Percentiles rank a stretch among this genome's conserved stretches.
These are phyloP conservation scores for Vombatus ursinus DNA, from an alignment of 2,113 vertebrate genomes.

Conservation along the genomic window DNA sequence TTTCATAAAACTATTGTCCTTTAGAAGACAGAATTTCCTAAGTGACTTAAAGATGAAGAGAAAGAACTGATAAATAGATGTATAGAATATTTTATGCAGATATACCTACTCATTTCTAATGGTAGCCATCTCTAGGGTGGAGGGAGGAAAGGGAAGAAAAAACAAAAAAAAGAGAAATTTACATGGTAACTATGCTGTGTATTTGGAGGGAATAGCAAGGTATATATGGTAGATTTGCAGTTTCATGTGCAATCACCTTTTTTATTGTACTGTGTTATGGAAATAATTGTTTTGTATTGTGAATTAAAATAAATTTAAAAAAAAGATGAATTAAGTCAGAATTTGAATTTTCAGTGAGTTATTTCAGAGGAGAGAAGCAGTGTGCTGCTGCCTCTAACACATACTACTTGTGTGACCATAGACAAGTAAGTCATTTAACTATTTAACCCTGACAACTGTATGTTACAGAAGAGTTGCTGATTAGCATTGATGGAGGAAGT, in stretches of 20 bases:
- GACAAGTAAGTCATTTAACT: neutral
- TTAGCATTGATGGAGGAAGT: neutral
- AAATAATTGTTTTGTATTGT: no score
- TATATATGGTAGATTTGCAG: no score
- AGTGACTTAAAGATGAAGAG: neutral
- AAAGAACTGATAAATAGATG: neutral
- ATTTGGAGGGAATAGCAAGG: no score
- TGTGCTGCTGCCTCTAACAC: neutral
- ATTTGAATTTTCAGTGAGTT: conserved; percentile 10
- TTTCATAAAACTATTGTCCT: conserved; percentile 21
- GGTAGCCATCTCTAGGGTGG: no score
- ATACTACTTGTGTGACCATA: neutral
- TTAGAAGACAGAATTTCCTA: conserved; percentile 35
- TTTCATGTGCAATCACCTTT: no score
- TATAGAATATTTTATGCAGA: no score
- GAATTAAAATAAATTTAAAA: no score
- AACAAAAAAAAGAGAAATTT: no score
- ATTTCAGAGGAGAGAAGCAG: neutral
- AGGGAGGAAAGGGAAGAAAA: no score
- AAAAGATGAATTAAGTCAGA: neutral
- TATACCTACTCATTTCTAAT: no score
- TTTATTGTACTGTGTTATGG: no score
- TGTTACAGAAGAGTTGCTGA: neutral
- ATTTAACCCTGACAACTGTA: neutral
- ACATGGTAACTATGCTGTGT: no score